phyloP scores from a whole-genome alignment of 2,113 vertebrate genomes.

The Gavialis gangeticus region DNA sequence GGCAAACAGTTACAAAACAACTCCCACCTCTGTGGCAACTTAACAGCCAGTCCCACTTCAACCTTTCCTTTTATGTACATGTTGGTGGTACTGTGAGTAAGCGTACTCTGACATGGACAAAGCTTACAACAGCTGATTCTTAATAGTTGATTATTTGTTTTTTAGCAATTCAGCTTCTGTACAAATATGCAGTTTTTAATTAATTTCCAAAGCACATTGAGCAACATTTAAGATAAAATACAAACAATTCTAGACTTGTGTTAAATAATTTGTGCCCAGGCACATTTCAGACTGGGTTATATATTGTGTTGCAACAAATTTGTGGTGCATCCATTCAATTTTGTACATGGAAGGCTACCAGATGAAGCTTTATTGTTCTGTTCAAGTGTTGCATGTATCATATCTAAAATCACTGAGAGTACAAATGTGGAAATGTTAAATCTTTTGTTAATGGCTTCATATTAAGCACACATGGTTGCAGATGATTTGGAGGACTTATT shows the following conservation, averaged over 20 bases:
- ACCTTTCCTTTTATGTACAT: rapidly evolving
- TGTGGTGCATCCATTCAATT: background rate
- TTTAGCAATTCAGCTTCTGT: background rate
- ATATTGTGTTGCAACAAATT: background rate
- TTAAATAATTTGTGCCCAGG: background rate
- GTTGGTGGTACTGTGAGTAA: background rate
- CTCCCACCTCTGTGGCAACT: background rate
- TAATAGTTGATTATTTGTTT: background rate
- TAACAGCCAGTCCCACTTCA: rapidly evolving
- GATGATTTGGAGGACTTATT: conserved; percentile 77
- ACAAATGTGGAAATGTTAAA: conserved; percentile 77
- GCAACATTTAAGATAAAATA: background rate
- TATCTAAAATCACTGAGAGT: conserved; percentile 71
- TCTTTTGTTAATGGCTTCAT: conserved; percentile 72
- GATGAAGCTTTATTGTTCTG: background rate
- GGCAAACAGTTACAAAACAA: background rate
- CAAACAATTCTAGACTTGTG: background rate
- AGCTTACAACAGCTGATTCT: background rate
- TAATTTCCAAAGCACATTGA: background rate
- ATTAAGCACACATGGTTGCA: conserved; percentile 75
- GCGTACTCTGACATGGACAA: background rate
- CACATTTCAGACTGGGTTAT: background rate
- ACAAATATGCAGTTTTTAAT: background rate
- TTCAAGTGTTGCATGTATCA: background rate
- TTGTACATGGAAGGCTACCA: background rate